Percentiles rank a stretch among this genome's conserved stretches.
These are phyloP conservation scores for Diarsia mendica DNA, from an alignment of 2,888 invertebrate species.

Conservation along the genomic window DNA sequence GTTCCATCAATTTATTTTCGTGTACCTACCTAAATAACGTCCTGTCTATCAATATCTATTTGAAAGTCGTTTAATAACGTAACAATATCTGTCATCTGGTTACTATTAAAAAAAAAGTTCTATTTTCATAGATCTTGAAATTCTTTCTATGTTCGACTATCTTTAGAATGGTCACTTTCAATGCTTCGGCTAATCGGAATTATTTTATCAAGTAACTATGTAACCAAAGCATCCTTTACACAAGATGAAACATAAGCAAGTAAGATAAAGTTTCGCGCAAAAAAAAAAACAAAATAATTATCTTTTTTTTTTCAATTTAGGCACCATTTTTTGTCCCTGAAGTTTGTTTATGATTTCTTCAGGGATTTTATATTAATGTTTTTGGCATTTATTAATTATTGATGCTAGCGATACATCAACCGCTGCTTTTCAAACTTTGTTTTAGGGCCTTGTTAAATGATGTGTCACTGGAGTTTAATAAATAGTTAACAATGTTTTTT, in stretches of 20 bases:
- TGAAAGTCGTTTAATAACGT: slow-evolving; percentile 13
- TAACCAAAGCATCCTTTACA: not conserved
- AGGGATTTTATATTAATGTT: not conserved
- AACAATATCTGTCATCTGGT: slow-evolving; percentile 29
- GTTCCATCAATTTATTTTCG: not conserved
- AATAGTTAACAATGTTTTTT: slow-evolving; percentile 7
- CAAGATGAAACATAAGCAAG: not conserved
- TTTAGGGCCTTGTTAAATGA: not conserved
- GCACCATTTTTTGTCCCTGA: not conserved
- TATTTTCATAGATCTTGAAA: slow-evolving; percentile 44
- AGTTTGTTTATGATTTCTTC: slow-evolving; percentile 35
- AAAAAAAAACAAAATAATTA: not conserved
- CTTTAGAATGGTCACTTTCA: slow-evolving; percentile 36
- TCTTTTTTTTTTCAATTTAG: not conserved
- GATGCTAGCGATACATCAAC: not conserved
- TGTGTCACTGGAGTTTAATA: slow-evolving; percentile 6
- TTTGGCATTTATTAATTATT: not conserved
- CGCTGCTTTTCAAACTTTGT: not conserved
- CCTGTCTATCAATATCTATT: slow-evolving; percentile 9
- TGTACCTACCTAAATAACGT: not conserved
- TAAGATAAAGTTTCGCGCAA: not conserved
- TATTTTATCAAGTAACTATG: not conserved
- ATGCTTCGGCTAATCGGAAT: slow-evolving; percentile 2
- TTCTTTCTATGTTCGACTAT: slow-evolving; percentile 38
- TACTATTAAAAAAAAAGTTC: slow-evolving; percentile 15